Evolutionary conservation across 2,797 vertebrate genomes (phyloP).

Genomic region (Sandelia bainsii): DNA sequence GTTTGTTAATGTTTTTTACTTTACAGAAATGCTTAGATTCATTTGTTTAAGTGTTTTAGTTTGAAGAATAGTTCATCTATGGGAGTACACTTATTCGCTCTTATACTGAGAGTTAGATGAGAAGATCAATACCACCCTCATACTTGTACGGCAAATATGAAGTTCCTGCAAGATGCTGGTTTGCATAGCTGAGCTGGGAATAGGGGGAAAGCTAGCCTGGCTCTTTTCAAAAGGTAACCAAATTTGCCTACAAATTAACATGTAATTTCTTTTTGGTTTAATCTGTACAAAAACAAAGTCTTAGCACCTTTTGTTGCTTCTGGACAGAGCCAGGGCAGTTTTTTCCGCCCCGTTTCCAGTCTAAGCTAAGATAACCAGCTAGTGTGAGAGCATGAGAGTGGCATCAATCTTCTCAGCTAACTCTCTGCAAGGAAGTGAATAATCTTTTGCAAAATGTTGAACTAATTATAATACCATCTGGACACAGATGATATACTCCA

Average conservation of each 20-base stretch:
- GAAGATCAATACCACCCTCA: background rate
- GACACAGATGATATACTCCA: background rate
- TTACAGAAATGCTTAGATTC: background rate
- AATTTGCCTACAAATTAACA: background rate
- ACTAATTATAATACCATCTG: background rate
- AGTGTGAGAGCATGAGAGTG: background rate
- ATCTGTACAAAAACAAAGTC: no score
- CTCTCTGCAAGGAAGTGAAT: background rate
- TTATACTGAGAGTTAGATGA: background rate
- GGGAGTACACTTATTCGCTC: background rate
- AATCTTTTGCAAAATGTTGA: background rate
- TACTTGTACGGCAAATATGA: background rate
- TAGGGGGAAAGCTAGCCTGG: background rate
- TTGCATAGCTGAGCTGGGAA: background rate
- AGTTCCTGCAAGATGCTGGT: background rate
- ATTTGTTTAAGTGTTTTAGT: background rate
- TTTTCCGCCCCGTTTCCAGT: background rate
- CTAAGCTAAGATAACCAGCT: background rate
- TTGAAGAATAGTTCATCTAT: background rate
- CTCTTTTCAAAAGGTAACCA: background rate
- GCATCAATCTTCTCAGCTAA: background rate
- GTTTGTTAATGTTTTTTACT: background rate
- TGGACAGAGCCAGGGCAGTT: background rate
- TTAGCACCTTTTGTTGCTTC: background rate
- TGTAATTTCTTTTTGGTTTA: no score